Evolutionary conservation across 2,797 vertebrate species (phyloP), one percentile per base, ranked within the genome.

Genomic region (Lacerta viridis): DNA sequence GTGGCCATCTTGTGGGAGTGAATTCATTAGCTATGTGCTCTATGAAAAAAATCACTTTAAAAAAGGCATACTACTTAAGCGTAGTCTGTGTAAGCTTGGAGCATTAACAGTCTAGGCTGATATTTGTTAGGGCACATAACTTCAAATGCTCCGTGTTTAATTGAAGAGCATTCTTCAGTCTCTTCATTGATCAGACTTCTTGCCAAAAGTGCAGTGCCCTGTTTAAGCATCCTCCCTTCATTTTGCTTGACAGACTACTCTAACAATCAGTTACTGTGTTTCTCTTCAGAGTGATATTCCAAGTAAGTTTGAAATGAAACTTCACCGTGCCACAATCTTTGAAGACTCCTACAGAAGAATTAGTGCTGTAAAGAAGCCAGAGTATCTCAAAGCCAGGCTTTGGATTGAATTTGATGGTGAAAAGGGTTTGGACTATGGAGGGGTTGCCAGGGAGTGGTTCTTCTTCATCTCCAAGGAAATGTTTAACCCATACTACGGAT

Each of bases 391-490:
- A 97, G 98, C 98, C 4, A 97, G 98, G 66, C 98, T 99, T 50
- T 99, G 99, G 99, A 97, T 99, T 93, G 99, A 99, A 94, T 99
- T 99, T 89, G 99, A 99, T 88, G 98, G 98, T 25, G 99, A 99
- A 95, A 99, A 99, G 85, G 99, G 98, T 11, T 96, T 99, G 93
- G 99, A 99, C 96, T 99, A 99, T 0, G 99, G 99, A 23, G 99
- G 99, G 8, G 95, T 99, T 41, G 98, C 99, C 96, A 97, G 99
- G 88, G 99, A 99, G 93, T 99, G 99, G 99, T 99, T 99, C 97
- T 99, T 99, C 94, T 98, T 99, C 87, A 98, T 99, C 94, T 99
- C 99, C 78, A 99, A 98, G 96, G 99, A 99, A 95, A 99, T 99
- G 99, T 99, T 99, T 95, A 99, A 99, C 95, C 99, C 99, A 15